A percentile compares a stretch with the other conserved stretches of the same genome.
These are phyloP conservation scores for Pinctada fucata DNA, from an alignment of 2,888 invertebrate genomes.

Conservation along the genomic window DNA sequence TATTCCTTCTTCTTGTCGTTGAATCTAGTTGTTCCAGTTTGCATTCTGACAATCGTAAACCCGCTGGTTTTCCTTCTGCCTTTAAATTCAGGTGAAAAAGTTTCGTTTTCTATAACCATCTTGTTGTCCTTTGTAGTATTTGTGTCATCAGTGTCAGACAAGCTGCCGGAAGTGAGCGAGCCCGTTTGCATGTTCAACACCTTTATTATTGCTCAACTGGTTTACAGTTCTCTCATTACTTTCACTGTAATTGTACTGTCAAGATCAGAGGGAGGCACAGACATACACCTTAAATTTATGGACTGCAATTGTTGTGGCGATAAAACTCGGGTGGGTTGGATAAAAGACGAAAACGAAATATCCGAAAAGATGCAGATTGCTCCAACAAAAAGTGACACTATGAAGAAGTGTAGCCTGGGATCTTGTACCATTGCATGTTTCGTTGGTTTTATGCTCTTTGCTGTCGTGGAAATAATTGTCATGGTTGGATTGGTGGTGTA, in stretches of 20 bases:
- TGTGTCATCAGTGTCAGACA: not conserved
- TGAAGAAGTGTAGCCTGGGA: too few species aligned
- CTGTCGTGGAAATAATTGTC: too few species aligned
- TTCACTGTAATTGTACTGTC: slow-evolving; percentile 8
- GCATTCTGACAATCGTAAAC: slow-evolving; percentile 1
- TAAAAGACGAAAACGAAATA: too few species aligned
- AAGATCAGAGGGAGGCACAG: not conserved
- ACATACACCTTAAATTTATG: too few species aligned
- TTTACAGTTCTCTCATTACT: slow-evolving; percentile 7
- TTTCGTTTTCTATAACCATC: slow-evolving; percentile 1
- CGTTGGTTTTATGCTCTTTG: too few species aligned
- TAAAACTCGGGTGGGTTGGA: too few species aligned
- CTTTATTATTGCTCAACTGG: not conserved
- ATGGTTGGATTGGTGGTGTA: too few species aligned
- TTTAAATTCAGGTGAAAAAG: slow-evolving; percentile 5
- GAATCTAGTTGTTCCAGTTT: slow-evolving; percentile 6
- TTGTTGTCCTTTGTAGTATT: slow-evolving; percentile 12
- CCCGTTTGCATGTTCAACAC: slow-evolving; percentile 4
- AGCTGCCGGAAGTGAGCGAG: not conserved
- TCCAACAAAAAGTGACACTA: too few species aligned
- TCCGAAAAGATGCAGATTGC: too few species aligned
- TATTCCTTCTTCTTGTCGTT: not conserved
- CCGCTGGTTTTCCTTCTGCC: slow-evolving; percentile 9
- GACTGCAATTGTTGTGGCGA: too few species aligned
- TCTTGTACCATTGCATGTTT: too few species aligned